A percentile compares a stretch with the other conserved stretches of the same genome.
Conservation (phyloP, 2,797 vertebrate species). For the Acanthiza pusilla region DNA sequence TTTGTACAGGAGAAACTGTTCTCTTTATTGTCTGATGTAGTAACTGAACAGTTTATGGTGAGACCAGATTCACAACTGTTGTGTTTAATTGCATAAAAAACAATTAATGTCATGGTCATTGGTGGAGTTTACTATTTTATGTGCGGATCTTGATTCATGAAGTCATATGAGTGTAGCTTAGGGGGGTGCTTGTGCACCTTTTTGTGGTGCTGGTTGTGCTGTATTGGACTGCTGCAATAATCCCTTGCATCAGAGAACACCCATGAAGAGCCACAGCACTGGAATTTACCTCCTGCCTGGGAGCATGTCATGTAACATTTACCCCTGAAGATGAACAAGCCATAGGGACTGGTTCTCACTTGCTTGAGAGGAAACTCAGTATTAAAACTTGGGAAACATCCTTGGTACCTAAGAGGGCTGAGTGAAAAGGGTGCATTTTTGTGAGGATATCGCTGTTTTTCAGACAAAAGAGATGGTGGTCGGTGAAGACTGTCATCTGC, state of each 20-base stretch:
- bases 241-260: not conserved
- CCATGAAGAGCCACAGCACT: not conserved
- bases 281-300: not conserved
- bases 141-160: not conserved
- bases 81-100: not conserved
- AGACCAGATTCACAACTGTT: not conserved
- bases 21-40: not conserved
- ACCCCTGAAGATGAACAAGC: not conserved
- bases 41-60: not conserved
- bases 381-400: not conserved
- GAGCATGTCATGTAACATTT: not conserved
- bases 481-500: not conserved
- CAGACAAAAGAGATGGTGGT: not conserved
- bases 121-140: not conserved
- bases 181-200: not conserved
- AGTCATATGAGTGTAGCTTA: not conserved
- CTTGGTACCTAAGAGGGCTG: not conserved
- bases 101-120: not conserved
- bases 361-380: not conserved
- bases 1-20: not conserved
- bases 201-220: not conserved
- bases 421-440: not conserved
- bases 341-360: not conserved
- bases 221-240: not conserved
- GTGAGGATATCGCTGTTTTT: not conserved